Evolutionary conservation across 1,140 invertebrate genomes (phyloP).

Genomic region (Parasteatoda tepidariorum): DNA sequence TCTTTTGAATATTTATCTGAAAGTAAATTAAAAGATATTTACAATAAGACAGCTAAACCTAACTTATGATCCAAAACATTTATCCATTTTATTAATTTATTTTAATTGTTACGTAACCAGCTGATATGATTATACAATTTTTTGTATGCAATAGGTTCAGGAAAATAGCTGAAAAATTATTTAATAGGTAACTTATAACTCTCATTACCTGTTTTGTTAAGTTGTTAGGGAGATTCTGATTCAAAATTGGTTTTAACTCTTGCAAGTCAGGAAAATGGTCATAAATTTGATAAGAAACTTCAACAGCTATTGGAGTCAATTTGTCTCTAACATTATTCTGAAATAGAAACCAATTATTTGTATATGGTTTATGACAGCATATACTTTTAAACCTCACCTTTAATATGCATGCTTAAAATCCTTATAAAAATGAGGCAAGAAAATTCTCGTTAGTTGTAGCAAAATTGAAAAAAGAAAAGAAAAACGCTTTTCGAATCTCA

Average conservation of each 20-base stretch:
- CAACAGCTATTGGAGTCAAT: slow-evolving; percentile 88
- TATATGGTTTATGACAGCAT: no score
- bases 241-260: slow-evolving; percentile 62
- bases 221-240: slow-evolving; percentile 55
- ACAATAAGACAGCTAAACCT: no score
- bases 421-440: no score
- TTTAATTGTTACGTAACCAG: no score
- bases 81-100: no score
- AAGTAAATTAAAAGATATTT: not conserved
- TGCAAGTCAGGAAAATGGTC: slow-evolving; percentile 60
- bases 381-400: no score
- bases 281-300: slow-evolving; percentile 83
- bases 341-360: not conserved
- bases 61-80: no score
- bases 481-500: not conserved
- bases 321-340: slow-evolving; percentile 87
- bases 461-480: not conserved
- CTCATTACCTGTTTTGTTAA: slow-evolving; percentile 67
- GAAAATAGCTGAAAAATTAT: no score
- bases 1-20: slow-evolving; percentile 80
- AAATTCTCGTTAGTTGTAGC: not conserved
- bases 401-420: no score
- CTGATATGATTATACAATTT: no score
- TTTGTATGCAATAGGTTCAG: no score
- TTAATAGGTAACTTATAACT: not conserved